Percentiles rank a stretch among this genome's conserved stretches.
These are phyloP conservation scores for Plebejus melissa DNA, from an alignment of 2,888 invertebrate species.

Conservation along the genomic window DNA sequence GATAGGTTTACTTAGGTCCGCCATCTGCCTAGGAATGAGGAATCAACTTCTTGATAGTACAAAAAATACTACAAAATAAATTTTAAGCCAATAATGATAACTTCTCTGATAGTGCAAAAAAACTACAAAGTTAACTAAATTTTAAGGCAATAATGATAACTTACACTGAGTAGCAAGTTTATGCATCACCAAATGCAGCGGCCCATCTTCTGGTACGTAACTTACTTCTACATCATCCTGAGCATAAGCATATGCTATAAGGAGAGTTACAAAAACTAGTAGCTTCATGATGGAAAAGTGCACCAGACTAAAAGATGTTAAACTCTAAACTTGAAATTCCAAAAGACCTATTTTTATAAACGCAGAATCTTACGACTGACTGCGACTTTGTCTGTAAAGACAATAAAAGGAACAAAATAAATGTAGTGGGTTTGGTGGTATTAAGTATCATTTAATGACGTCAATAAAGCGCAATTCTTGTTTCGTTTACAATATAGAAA, in stretches of 20 bases:
- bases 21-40: no score
- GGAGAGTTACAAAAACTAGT: background rate
- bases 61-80: no score
- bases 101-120: no score
- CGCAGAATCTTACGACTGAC: background rate
- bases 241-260: constrained; percentile 16
- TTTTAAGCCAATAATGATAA: no score
- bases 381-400: constrained; percentile 45
- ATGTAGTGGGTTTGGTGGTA: background rate
- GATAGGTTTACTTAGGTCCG: no score
- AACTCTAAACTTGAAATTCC: constrained; percentile 3
- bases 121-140: background rate
- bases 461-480: no score
- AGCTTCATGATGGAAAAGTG: constrained; percentile 10
- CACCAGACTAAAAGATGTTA: constrained; percentile 8
- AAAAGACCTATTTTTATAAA: constrained; percentile 1
- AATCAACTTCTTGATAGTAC: no score
- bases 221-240: background rate
- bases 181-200: background rate
- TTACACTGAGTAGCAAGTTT: background rate
- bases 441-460: background rate
- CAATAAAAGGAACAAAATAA: constrained; percentile 32
- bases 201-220: background rate
- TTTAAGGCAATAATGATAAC: background rate
- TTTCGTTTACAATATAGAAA: no score